These are phyloP conservation scores for Pseudococcus jackbeardsleyi DNA, from an alignment of 2,888 invertebrate species.

Conservation along the genomic window DNA sequence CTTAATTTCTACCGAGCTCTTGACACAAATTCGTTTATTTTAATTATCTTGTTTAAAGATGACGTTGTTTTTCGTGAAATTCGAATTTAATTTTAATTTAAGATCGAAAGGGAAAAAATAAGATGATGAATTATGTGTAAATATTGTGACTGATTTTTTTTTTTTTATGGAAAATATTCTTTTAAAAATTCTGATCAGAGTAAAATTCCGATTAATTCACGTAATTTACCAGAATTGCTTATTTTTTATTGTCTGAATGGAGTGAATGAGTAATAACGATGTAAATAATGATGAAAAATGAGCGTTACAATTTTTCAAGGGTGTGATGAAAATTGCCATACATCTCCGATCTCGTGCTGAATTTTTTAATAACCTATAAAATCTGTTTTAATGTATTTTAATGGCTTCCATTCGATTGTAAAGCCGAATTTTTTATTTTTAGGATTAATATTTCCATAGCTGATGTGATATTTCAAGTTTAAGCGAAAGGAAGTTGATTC, in stretches of 20 bases:
- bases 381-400: not conserved
- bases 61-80: too few relatives aligned
- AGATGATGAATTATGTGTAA: too few relatives aligned
- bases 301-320: not conserved
- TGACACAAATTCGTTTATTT: too few relatives aligned
- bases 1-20: too few relatives aligned
- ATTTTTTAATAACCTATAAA: not conserved
- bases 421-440: not conserved
- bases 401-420: not conserved
- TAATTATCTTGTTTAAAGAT: too few relatives aligned
- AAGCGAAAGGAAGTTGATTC: not conserved
- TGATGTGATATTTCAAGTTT: not conserved
- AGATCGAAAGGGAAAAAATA: too few relatives aligned
- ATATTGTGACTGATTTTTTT: too few relatives aligned
- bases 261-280: not conserved
- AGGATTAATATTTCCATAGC: not conserved
- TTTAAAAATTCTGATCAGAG: too few relatives aligned
- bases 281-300: not conserved
- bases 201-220: too few relatives aligned
- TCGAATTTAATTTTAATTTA: too few relatives aligned
- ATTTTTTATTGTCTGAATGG: not conserved
- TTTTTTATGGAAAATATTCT: too few relatives aligned
- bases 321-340: not conserved
- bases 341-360: not conserved
- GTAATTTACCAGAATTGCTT: not conserved